phyloP scores from a whole-genome alignment of 2,797 vertebrate genomes.

The Periophthalmus magnuspinnatus region DNA sequence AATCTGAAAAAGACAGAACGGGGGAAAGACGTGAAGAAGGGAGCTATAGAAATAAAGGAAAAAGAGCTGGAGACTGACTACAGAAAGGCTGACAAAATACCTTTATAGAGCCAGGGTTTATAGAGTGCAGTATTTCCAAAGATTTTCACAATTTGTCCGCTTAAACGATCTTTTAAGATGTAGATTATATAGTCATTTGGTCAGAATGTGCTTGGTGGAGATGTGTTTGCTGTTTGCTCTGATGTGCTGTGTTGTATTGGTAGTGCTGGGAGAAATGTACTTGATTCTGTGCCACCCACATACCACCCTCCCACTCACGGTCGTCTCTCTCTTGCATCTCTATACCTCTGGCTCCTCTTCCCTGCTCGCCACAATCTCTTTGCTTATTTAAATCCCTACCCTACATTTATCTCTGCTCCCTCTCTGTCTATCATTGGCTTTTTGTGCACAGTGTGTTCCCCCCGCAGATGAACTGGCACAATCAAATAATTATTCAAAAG shows the following conservation, averaged over 20 bases:
- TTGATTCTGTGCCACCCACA: conserved; percentile 82
- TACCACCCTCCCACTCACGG: conserved; percentile 76
- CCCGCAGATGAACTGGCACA: conserved; percentile 48
- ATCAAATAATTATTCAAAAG: conserved; percentile 31
- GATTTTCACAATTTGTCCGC: conserved; percentile 23
- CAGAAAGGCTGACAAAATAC: conserved; percentile 58
- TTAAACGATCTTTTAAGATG: conserved; percentile 30
- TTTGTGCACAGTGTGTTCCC: conserved; percentile 50
- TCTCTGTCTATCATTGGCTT: conserved; percentile 49
- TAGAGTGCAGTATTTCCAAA: conserved; percentile 12
- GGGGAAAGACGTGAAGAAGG: conserved; percentile 64
- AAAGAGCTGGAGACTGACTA: conserved; percentile 55
- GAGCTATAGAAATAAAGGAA: conserved; percentile 58
- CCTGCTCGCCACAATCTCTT: conserved; percentile 72
- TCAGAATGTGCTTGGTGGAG: conserved; percentile 52
- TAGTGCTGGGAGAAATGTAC: conserved; percentile 84
- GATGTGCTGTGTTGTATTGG: conserved; percentile 73
- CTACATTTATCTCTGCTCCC: conserved; percentile 68
- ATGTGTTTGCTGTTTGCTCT: conserved; percentile 68
- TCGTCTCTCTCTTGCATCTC: conserved; percentile 79
- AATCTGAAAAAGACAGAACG: conserved; percentile 79
- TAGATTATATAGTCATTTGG: conserved; percentile 39
- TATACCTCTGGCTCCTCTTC: conserved; percentile 83
- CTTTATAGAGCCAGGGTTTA: conserved; percentile 37
- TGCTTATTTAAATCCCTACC: conserved; percentile 76